Conservation (phyloP, 2,888 invertebrate species). For the Augiades crinisus region DNA sequence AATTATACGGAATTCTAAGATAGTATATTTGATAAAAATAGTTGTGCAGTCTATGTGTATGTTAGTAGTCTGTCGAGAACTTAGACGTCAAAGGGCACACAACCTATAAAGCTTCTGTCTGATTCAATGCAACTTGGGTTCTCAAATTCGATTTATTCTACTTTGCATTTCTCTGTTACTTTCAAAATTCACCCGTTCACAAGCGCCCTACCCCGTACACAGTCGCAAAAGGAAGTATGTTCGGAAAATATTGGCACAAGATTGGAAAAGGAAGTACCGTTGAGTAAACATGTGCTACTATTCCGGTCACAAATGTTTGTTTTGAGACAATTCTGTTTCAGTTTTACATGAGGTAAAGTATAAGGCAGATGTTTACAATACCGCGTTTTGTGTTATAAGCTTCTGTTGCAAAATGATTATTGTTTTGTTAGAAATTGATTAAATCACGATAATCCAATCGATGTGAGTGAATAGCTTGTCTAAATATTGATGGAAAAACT, state of each 20-base stretch:
- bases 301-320: constrained; percentile 18
- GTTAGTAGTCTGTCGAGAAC: too few species aligned
- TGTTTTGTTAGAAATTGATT: too few species aligned
- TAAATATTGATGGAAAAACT: too few species aligned
- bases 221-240: constrained; percentile 8
- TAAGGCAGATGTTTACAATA: too few species aligned
- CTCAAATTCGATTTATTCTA: constrained; percentile 1
- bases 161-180: constrained; percentile 13
- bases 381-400: too few species aligned
- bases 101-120: neutral
- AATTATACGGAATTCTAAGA: too few species aligned
- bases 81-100: neutral
- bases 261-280: constrained; percentile 22
- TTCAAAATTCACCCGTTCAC: neutral
- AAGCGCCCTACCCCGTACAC: constrained; percentile 8
- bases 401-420: too few species aligned
- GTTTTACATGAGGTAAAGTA: too few species aligned
- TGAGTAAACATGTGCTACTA: constrained; percentile 17
- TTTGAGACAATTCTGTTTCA: neutral
- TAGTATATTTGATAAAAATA: too few species aligned
- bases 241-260: constrained; percentile 22
- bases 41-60: too few species aligned
- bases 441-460: too few species aligned
- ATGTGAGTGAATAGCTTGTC: too few species aligned
- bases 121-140: neutral